phyloP scores from a whole-genome alignment of 2,888 invertebrate species.

The Chymomyza caudatula region DNA sequence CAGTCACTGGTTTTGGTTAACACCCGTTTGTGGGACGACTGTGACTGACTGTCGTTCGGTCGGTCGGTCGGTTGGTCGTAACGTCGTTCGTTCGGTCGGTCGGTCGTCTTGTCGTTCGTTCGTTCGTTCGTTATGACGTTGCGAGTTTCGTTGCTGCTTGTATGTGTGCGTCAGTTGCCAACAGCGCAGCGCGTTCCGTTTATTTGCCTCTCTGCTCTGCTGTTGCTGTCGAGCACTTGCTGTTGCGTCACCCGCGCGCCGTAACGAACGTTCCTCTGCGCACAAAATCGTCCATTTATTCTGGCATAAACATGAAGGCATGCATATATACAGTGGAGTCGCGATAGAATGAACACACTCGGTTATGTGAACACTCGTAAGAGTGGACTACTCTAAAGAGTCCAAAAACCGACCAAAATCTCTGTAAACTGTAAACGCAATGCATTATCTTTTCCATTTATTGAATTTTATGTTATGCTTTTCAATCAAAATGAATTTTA shows the following conservation, averaged over 20 bases:
- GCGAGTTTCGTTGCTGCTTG: constrained; percentile 58
- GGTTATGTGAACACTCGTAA: too few relatives aligned
- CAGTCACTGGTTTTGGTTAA: not conserved
- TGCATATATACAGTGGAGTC: constrained; percentile 14
- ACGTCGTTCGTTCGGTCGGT: constrained; percentile 18
- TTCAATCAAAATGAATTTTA: too few relatives aligned
- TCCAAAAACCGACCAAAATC: too few relatives aligned
- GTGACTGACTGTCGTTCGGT: constrained; percentile 7
- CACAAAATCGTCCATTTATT: not conserved
- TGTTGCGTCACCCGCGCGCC: constrained; percentile 66
- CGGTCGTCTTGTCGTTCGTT: constrained; percentile 23
- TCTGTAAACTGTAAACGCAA: too few relatives aligned
- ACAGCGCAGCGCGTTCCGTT: constrained; percentile 44
- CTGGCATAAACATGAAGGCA: not conserved
- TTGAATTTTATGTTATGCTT: too few relatives aligned
- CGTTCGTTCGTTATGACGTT: constrained; percentile 63
- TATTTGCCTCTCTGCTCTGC: constrained; percentile 23
- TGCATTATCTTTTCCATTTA: too few relatives aligned
- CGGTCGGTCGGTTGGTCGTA: constrained; percentile 14
- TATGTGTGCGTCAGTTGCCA: constrained; percentile 54
- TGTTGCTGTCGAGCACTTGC: constrained; percentile 66
- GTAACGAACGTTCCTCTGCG: constrained; percentile 1
- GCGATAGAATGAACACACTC: too few relatives aligned
- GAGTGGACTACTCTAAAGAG: too few relatives aligned
- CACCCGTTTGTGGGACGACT: not conserved